These are phyloP conservation scores for Drosophila grimshawi DNA, from an alignment of 1,140 invertebrate genomes.

Conservation along the genomic window DNA sequence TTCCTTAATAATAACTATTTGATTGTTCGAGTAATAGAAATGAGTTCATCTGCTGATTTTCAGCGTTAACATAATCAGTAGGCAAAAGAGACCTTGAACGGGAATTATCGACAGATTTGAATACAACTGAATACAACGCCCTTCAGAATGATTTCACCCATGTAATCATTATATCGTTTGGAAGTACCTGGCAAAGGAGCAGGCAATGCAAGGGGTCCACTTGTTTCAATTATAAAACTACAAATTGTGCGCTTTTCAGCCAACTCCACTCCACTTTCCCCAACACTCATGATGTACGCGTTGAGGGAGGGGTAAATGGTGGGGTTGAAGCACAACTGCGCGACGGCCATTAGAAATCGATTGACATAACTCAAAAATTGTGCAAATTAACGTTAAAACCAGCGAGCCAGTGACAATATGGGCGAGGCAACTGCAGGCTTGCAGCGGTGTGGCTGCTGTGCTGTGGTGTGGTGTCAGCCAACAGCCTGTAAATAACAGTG, in stretches of 20 bases:
- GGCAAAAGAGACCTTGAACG: background rate
- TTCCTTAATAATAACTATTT: too few relatives aligned
- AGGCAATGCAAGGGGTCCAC: slow-evolving; percentile 30
- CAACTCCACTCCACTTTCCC: slow-evolving; percentile 8
- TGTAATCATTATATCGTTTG: background rate
- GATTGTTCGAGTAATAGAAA: too few relatives aligned
- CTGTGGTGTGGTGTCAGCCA: background rate
- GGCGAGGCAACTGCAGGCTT: slow-evolving; percentile 16
- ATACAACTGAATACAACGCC: slow-evolving; percentile 10
- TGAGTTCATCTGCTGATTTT: too few relatives aligned
- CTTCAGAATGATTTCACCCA: slow-evolving; percentile 17
- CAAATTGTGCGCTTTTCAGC: slow-evolving; percentile 52
- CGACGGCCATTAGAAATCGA: slow-evolving; percentile 69
- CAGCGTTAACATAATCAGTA: too few relatives aligned
- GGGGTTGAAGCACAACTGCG: slow-evolving; percentile 19
- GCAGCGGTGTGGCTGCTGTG: too few relatives aligned
- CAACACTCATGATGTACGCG: background rate
- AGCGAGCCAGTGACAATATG: slow-evolving; percentile 59
- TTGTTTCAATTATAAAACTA: slow-evolving; percentile 70
- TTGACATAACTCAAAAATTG: slow-evolving; percentile 74
- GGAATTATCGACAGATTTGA: slow-evolving; percentile 1
- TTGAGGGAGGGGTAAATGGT: background rate
- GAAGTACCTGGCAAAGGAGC: slow-evolving; percentile 11
- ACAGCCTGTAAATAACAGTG: slow-evolving; percentile 44
- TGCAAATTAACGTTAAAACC: slow-evolving; percentile 73